phyloP scores from a whole-genome alignment of 2,888 invertebrate species.

The Mythimna impura region DNA sequence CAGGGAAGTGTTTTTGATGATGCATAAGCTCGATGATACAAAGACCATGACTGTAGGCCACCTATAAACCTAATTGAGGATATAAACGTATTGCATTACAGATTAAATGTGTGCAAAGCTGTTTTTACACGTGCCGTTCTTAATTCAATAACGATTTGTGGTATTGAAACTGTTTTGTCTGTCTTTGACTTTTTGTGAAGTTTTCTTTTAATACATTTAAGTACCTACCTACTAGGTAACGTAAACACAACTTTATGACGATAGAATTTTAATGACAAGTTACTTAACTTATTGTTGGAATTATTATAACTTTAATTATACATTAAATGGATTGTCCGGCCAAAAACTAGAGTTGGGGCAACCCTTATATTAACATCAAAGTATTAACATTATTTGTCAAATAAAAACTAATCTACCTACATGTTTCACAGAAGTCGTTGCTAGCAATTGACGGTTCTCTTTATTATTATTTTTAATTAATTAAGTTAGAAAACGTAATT shows the following conservation, averaged over 20 bases:
- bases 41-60: conserved; percentile 55
- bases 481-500: too few species aligned
- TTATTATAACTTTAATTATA: neutral
- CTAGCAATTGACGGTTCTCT: too few species aligned
- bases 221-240: neutral
- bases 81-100: conserved; percentile 31
- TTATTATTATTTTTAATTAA: too few species aligned
- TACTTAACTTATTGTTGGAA: neutral
- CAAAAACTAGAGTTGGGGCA: neutral
- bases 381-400: too few species aligned
- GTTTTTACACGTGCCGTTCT: conserved; percentile 45
- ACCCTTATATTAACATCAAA: neutral
- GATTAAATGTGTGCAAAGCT: neutral
- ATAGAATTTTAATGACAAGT: neutral
- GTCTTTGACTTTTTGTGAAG: neutral
- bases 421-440: too few species aligned
- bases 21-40: conserved; percentile 35
- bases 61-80: conserved; percentile 60
- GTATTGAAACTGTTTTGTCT: neutral
- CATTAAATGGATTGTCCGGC: neutral
- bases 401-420: too few species aligned
- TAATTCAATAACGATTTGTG: neutral
- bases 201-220: neutral
- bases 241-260: neutral
- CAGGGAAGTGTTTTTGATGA: conserved; percentile 69